Evolutionary conservation across 2,113 vertebrate species (phyloP), one percentile per base, ranked within the genome.

Genomic region (Hippocampus guttulatus): DNA sequence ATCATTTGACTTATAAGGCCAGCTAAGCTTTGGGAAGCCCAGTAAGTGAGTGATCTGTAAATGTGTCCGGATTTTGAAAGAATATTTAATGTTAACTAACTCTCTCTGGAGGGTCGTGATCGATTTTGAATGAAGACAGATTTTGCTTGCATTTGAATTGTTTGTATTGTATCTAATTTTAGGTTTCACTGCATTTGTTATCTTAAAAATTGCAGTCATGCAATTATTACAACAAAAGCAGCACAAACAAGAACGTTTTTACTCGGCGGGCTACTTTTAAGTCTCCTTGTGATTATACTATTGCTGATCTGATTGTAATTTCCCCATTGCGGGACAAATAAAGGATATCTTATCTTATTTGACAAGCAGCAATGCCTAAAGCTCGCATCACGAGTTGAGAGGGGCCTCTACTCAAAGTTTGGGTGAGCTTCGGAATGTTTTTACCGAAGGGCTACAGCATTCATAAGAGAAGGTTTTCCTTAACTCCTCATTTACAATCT

Each of bases 1-100:
- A 78, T 80, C 75, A 86, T 89, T 85, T 83, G 82, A 87, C 84
- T 81, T 86, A 74, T 66, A 76, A 65, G 78, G 68, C 75, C 79
- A 55, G 45, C 25, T 40, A 68, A 62, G 75, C 81, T 76, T 81
- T 67, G 18, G 79, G 81, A 82, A 85, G 76, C 69, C 25, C 57
- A 27, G 10, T 75, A 67, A 81, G 76, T 67, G 64, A 79, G 62
- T 83, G 82, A 86, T 81, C 82, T 77, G 62, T 75, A 69, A 67
- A 77, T 87, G 79, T 77, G 72, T 71, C 76, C 80, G 67, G 67
- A 80, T 75, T 80, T 73, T 3, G 65, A 66, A 65, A 81, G 76
- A 87, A 83, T 84, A 70, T 69, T 81, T 77, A 82, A 61, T 82
- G 70, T 69, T 79, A 75, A 61, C 77, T 79, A 38, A 38, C 33